These are phyloP conservation scores for Magallana angulata DNA, from an alignment of 1,140 invertebrate species.

Conservation along the genomic window DNA sequence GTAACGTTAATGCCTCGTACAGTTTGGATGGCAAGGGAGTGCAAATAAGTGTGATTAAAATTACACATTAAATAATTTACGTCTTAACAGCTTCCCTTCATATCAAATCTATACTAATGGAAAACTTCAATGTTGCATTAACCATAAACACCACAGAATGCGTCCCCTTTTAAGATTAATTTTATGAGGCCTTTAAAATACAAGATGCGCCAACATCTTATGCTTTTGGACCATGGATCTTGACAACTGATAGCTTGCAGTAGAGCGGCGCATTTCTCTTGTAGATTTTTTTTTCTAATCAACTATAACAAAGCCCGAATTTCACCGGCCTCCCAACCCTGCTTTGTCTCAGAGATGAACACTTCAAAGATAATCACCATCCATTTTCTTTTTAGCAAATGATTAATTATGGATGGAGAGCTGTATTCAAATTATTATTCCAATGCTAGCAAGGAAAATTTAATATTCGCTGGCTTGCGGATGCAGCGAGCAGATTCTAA, in stretches of 20 bases:
- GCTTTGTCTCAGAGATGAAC: neutral
- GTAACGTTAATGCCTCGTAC: too few species aligned
- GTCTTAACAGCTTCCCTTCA: neutral
- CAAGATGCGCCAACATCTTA: neutral
- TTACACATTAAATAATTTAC: slow-evolving; percentile 6
- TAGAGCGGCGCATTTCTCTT: neutral
- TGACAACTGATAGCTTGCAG: neutral
- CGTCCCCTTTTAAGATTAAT: slow-evolving; percentile 5
- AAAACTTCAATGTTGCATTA: slow-evolving; percentile 13
- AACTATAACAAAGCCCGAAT: slow-evolving; percentile 1
- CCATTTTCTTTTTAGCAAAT: slow-evolving; percentile 28
- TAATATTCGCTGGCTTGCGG: neutral
- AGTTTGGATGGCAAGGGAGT: too few species aligned
- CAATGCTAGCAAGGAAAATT: neutral
- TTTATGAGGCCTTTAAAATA: slow-evolving; percentile 22
- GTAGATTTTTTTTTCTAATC: neutral
- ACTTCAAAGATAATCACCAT: slow-evolving; percentile 31
- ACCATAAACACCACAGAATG: neutral
- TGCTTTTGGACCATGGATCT: neutral
- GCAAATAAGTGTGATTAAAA: neutral
- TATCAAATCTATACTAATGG: slow-evolving; percentile 20
- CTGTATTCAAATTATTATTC: neutral
- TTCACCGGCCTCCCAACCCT: neutral
- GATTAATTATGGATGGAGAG: neutral
- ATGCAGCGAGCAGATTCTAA: neutral